Evolutionary conservation across 2,888 invertebrate genomes (phyloP).

Genomic region (Nymphalis urticae): DNA sequence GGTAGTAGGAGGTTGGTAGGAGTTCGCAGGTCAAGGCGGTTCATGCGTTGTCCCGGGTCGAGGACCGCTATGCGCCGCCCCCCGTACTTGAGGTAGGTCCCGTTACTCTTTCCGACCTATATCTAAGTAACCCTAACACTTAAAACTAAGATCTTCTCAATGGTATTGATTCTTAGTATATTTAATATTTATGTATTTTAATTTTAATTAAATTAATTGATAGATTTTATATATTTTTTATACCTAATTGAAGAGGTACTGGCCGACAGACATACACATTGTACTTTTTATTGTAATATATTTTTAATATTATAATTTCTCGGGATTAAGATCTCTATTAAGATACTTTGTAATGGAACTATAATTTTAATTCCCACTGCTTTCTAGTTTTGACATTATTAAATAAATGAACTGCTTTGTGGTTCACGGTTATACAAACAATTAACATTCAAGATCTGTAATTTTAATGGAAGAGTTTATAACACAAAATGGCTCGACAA

Average conservation of each 20-base stretch:
- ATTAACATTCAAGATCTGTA: conserved; percentile 38
- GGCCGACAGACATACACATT: no score
- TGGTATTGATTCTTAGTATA: not conserved
- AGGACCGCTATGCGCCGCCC: conserved; percentile 59
- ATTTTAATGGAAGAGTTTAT: conserved; percentile 43
- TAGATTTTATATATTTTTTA: no score
- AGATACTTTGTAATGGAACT: conserved; percentile 11
- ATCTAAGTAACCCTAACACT: conserved; percentile 50
- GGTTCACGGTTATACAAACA: conserved; percentile 29
- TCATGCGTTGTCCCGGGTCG: conserved; percentile 61
- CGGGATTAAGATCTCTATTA: conserved; percentile 14
- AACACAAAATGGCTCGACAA: conserved; percentile 45
- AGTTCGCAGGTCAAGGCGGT: conserved; percentile 72
- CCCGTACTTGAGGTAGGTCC: conserved; percentile 62
- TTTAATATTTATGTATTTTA: not conserved
- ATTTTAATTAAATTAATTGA: not conserved
- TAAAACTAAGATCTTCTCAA: not conserved
- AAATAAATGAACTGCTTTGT: conserved; percentile 24
- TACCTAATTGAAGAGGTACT: no score
- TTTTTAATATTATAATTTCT: not conserved
- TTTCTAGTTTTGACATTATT: conserved; percentile 9
- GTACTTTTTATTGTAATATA: no score
- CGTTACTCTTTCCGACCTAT: conserved; percentile 63
- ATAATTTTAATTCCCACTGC: conserved; percentile 11
- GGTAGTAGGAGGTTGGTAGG: conserved; percentile 58